Base-by-base conservation (phyloP, 2,888 invertebrate species). In the Toxonevra muliebris region DNA sequence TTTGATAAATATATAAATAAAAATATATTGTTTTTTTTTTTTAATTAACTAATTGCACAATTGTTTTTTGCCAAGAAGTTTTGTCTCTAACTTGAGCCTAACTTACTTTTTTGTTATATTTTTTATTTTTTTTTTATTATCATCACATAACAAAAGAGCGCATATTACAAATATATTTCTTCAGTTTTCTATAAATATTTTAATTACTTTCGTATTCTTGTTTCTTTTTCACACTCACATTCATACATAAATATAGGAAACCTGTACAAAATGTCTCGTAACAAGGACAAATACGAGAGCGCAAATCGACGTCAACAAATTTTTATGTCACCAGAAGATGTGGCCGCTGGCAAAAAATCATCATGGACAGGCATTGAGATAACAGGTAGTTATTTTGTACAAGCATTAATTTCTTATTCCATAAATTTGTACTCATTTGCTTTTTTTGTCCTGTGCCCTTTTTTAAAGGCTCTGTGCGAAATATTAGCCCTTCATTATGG, bases 291-390 rank as follows among this genome's bases (percentile, higher is more conserved):
- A 89, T 94, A 94, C 89, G 95, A 94, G 87, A 89, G 87, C 86
- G 90, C 90, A 82, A 89, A 90, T 82, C 90, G 93, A 86, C 90
- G 96, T 86, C 90, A 91, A 79, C 93, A 96, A 87, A 93, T 93
- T 82, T 93, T 95, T 87, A 94, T 97, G 94, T 94, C 96, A 82
- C 89, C 93, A 77, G 96, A 96, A 86, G 97, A 97, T 83, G 91
- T 93, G 84, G 94, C 94, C 82, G 90, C 94, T 79, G 97, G 97
- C 75, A 94, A 96, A 86, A 94, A 95, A 86, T 93, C 95, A 77
- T 90, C 91, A 86, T 97, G 97, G 97, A 91, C 93, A 85, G 93
- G 94, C 84, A 89, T 95, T 88, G 95, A 95, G 91, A 93, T 95
- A 87, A 90, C 90, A 87, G 90, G 90, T 89, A 76, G 73, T 70